Percentiles rank a stretch among this genome's conserved stretches.
Evolutionary conservation across 1,140 invertebrate genomes (phyloP).

Genomic region (Carcinoscorpius rotundicauda): DNA sequence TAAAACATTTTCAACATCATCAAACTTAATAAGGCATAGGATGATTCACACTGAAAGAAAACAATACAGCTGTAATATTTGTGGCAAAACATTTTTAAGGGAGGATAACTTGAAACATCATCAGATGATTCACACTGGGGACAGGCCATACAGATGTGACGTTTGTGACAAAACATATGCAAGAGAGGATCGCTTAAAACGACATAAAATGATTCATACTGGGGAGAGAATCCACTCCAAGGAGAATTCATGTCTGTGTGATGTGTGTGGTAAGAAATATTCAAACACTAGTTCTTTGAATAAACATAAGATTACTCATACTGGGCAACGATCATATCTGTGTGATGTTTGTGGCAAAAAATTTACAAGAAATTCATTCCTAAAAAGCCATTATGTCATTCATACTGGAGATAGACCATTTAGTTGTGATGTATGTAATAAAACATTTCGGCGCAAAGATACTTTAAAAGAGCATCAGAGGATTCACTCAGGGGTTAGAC

Average conservation of each 20-base stretch:
- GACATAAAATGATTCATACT: slow-evolving; percentile 4
- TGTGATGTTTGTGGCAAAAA: slow-evolving; percentile 61
- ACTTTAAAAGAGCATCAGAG: slow-evolving; percentile 11
- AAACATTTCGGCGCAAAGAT: slow-evolving; percentile 52
- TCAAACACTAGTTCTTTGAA: not conserved
- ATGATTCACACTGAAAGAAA: not conserved
- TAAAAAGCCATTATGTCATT: slow-evolving; percentile 67
- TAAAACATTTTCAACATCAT: no score
- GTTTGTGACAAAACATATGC: slow-evolving; percentile 75
- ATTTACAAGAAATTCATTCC: slow-evolving; percentile 62
- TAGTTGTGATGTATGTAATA: slow-evolving; percentile 71
- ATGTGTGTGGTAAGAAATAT: not conserved
- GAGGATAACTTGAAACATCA: slow-evolving; percentile 58
- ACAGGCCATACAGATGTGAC: slow-evolving; percentile 29
- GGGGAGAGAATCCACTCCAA: not conserved
- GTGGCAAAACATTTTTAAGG: slow-evolving; percentile 54
- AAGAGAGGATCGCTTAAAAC: slow-evolving; percentile 10
- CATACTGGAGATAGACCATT: slow-evolving; percentile 82
- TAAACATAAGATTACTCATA: slow-evolving; percentile 16
- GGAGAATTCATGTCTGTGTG: not conserved
- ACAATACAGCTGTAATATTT: slow-evolving; percentile 7
- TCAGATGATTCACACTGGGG: not conserved
- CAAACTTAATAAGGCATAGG: no score
- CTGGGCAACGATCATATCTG: slow-evolving; percentile 10
- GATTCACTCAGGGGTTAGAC: slow-evolving; percentile 18